Conservation (phyloP, 2,113 vertebrate species). For the Saguinus imperator region DNA sequence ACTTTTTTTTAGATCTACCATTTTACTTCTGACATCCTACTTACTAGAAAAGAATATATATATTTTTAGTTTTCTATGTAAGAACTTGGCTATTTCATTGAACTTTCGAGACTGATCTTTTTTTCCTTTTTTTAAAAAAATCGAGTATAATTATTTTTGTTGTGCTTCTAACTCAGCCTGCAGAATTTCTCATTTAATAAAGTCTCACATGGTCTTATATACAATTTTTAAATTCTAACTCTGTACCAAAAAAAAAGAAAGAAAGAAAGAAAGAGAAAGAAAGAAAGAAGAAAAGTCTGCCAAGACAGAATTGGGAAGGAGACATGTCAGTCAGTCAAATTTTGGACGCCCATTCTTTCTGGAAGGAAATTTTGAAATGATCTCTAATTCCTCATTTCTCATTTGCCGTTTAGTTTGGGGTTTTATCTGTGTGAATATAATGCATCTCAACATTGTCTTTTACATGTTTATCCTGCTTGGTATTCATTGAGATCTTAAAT, state of each 20-base stretch:
- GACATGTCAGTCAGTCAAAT: neutral
- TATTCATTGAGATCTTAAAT: neutral
- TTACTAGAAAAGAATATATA: neutral
- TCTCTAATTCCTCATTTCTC: neutral
- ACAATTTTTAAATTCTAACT: neutral
- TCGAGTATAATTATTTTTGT: neutral
- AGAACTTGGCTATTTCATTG: neutral
- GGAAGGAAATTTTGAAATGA: neutral
- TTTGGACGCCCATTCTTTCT: neutral
- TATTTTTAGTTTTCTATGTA: neutral
- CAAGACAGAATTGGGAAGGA: neutral
- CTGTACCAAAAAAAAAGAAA: neutral
- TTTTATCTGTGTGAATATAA: neutral
- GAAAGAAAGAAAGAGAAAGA: no score
- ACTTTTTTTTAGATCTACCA: conserved; percentile 35
- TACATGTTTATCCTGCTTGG: neutral
- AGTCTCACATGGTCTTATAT: neutral
- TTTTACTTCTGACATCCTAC: neutral
- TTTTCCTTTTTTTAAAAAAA: neutral
- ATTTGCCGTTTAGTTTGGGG: neutral
- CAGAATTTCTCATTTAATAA: neutral
- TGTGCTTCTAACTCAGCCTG: neutral
- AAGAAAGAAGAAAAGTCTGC: neutral
- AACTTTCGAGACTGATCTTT: neutral
- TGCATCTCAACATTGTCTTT: neutral